These are phyloP conservation scores for Lamproptera curius DNA, from an alignment of 2,888 invertebrate species.

Conservation along the genomic window DNA sequence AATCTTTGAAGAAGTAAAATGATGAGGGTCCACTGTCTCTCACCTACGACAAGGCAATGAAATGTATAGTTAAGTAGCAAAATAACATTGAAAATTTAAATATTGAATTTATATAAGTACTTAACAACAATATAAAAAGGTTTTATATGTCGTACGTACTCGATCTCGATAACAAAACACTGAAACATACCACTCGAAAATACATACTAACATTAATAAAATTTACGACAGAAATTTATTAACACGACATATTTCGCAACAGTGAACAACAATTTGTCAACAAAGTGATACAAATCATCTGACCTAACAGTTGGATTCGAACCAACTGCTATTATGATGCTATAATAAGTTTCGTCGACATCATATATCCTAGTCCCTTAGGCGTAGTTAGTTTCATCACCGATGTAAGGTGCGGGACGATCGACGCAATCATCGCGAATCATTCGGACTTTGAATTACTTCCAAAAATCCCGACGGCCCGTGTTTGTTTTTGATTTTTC, in stretches of 20 bases:
- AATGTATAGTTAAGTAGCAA: too few relatives aligned
- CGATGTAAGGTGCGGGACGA: conserved; percentile 42
- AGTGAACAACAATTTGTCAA: conserved; percentile 6
- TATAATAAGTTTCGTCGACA: conserved; percentile 40
- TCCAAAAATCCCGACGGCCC: conserved; percentile 65
- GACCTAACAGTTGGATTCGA: conserved; percentile 18
- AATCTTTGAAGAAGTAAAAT: too few relatives aligned
- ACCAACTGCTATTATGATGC: conserved; percentile 29
- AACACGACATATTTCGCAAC: conserved; percentile 19
- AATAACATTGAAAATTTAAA: too few relatives aligned
- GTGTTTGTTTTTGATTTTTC: conserved; percentile 78
- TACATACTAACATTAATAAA: not conserved
- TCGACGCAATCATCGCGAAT: conserved; percentile 62
- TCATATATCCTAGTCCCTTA: conserved; percentile 42
- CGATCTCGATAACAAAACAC: too few relatives aligned
- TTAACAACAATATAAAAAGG: too few relatives aligned
- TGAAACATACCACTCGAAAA: too few relatives aligned
- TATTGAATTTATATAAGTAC: too few relatives aligned
- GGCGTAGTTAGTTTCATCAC: conserved; percentile 57
- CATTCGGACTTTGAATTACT: conserved; percentile 68
- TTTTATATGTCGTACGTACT: too few relatives aligned
- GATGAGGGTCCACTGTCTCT: too few relatives aligned
- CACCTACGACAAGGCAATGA: too few relatives aligned
- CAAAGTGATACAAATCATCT: not conserved
- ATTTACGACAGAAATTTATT: not conserved